Base-by-base conservation (phyloP, 2,797 vertebrate species). In the Rachycentron canadum region DNA sequence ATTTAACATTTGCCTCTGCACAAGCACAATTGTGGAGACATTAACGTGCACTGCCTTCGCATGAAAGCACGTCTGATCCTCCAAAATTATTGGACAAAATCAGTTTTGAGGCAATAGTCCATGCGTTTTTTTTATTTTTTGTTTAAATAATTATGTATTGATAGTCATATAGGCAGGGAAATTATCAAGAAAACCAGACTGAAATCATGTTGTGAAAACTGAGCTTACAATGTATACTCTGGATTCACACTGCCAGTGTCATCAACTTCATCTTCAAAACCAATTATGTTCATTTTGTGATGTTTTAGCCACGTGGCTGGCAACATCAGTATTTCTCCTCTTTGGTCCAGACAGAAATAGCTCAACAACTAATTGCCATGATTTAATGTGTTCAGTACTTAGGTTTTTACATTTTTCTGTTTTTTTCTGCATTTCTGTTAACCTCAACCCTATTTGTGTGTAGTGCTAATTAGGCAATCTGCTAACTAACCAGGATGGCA, bases 301-400 rank as follows among this genome's bases (percentile, higher is more conserved):
- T 56, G 26, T n/a, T 43, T 25, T 36, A 7, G 40, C 40, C 8
- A 19, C 5, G 2, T 10, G 10, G 7, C 13, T 38, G 7, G 5
- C 14, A 13, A 21, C 19, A n/a, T 50, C 23, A 7, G 38, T n/a
- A n/a, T 41, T 4, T 0, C 21, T 45, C 17, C 19, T 16, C 32
- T 71, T 66, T 47, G 3, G 40, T 58, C 2, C 23, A n/a, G 26
- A 45, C 30, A 45, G 9, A 47, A 67, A 63, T 14, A 65, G 41
- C 21, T 67, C 49, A 34, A 16, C 16, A 36, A 45, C 10, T 9
- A 9, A 52, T 52, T 52, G 13, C n/a, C n/a, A 50, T 50, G 11
- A 52, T 25, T 52, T 25, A 1, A 52, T 52, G 25, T 13, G 10
- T 25, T n/a, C 3, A 12, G 4, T 23, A 25, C 10, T 25, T 52